These are phyloP conservation scores for Sympetrum striolatum DNA, from an alignment of 2,888 invertebrate species.

Conservation along the genomic window DNA sequence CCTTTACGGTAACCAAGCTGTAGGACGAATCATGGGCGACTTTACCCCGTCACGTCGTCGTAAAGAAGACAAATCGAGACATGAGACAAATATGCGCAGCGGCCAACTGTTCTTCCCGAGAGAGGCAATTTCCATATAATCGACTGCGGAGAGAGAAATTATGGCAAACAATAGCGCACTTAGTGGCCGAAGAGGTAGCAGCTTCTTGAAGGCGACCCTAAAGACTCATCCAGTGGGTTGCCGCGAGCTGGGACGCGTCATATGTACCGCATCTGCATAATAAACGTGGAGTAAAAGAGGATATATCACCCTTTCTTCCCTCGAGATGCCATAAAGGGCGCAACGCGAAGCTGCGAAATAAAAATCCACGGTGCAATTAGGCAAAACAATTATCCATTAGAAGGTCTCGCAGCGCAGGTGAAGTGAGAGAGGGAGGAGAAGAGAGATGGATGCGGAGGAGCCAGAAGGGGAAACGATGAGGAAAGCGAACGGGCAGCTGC, in stretches of 20 bases:
- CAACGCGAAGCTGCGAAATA: background rate
- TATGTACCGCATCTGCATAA: slow-evolving; percentile 2
- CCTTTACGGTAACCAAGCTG: too few species aligned
- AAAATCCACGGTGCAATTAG: slow-evolving; percentile 29
- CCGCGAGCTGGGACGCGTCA: background rate
- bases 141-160: background rate
- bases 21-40: background rate
- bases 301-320: background rate
- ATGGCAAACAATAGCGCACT: background rate
- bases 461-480: background rate
- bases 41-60: background rate
- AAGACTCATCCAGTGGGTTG: background rate
- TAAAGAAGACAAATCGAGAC: background rate
- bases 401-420: background rate
- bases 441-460: background rate
- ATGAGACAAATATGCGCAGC: background rate
- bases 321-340: background rate
- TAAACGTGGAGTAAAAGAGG: background rate
- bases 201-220: background rate
- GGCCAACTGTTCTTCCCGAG: background rate
- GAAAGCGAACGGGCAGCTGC: background rate
- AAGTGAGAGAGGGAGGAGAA: background rate
- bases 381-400: slow-evolving; percentile 31
- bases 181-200: background rate
- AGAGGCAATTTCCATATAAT: background rate